Conservation (phyloP, 2,113 vertebrate species). For the Cavia porcellus region DNA sequence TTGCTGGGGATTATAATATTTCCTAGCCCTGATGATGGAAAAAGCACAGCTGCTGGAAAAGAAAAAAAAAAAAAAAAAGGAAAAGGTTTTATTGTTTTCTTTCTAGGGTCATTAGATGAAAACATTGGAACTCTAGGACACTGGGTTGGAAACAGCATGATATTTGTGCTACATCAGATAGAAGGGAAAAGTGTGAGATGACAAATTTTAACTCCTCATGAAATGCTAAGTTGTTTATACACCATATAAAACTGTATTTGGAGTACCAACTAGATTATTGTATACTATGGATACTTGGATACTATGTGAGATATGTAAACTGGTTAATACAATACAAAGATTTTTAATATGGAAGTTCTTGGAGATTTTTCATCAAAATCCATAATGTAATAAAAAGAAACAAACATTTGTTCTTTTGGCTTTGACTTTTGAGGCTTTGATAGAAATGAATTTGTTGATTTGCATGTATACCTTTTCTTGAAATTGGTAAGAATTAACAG, state of each 20-base stretch:
- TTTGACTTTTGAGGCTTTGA: neutral
- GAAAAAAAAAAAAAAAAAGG: neutral
- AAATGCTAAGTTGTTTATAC: neutral
- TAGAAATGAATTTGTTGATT: neutral
- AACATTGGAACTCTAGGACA: neutral
- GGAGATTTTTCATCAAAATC: constrained; percentile 33
- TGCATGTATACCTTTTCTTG: neutral
- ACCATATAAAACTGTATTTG: neutral
- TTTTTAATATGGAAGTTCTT: constrained; percentile 29
- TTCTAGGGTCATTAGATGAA: neutral
- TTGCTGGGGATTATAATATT: neutral
- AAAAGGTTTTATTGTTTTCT: neutral
- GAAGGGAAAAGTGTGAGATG: neutral
- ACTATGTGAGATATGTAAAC: neutral
- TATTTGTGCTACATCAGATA: neutral
- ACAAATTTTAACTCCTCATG: neutral
- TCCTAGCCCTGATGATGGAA: neutral
- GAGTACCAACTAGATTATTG: neutral
- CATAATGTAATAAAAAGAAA: neutral
- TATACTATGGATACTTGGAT: neutral
- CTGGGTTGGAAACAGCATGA: neutral
- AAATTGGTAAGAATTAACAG: neutral
- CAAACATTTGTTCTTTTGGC: neutral
- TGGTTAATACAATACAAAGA: neutral
- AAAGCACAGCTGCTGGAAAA: neutral